Conservation (phyloP, 2,113 vertebrate species). For the Dipodomys spectabilis region DNA sequence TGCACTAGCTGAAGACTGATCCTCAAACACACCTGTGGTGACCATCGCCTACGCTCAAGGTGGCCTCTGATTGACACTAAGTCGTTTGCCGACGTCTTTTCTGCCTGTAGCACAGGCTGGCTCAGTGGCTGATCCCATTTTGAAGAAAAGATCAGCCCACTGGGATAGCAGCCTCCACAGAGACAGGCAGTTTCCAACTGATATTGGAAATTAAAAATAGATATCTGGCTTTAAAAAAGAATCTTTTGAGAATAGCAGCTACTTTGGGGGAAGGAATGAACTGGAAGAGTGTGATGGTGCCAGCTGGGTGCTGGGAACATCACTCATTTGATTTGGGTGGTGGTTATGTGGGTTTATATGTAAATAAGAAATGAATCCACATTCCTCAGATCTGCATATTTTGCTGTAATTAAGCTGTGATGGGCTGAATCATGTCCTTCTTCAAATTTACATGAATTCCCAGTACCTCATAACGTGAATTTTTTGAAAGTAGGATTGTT, state of each 20-base stretch:
- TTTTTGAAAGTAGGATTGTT: neutral
- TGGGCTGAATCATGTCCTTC: neutral
- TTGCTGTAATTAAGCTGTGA: neutral
- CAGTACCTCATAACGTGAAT: neutral
- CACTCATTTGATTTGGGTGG: neutral
- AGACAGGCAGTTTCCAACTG: neutral
- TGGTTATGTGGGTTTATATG: neutral
- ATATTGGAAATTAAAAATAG: neutral
- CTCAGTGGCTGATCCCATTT: neutral
- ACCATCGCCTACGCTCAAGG: neutral
- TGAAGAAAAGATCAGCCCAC: neutral
- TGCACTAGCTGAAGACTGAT: neutral
- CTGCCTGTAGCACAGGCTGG: neutral
- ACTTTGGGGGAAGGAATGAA: neutral
- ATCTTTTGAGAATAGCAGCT: neutral
- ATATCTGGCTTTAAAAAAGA: constrained; percentile 21
- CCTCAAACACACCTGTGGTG: neutral
- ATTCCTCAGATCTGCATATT: neutral
- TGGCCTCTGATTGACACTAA: rapidly evolving
- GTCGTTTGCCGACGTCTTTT: neutral
- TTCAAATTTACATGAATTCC: neutral
- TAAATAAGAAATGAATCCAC: neutral
- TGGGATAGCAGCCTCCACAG: too few species aligned
- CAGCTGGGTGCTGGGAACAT: neutral
- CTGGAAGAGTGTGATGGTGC: neutral